Evolutionary conservation across 2,797 vertebrate genomes (phyloP).

Genomic region (Fratercula arctica): DNA sequence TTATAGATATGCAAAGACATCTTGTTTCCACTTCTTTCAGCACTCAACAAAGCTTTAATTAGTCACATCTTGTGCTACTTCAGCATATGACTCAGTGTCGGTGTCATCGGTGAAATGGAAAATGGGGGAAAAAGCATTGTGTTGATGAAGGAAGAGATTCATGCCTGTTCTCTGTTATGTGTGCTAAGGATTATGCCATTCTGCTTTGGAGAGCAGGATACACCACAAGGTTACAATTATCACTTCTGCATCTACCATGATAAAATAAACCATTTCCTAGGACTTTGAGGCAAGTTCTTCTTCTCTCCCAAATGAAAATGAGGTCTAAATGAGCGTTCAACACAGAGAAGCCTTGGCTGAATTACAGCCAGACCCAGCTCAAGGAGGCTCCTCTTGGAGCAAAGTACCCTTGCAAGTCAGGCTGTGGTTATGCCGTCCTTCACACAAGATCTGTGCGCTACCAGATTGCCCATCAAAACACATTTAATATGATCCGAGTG

Average conservation of each 20-base stretch:
- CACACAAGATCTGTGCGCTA: not conserved
- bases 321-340: not conserved
- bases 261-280: not conserved
- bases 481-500: not conserved
- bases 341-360: not conserved
- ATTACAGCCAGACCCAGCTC: not conserved
- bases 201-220: not conserved
- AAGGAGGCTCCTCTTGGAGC: not conserved
- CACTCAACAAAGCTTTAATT: slow-evolving; percentile 2
- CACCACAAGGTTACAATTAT: not conserved
- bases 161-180: accelerated
- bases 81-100: not conserved
- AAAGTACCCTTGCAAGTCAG: not conserved
- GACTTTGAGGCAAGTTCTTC: not conserved
- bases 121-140: not conserved
- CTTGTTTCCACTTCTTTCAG: not conserved
- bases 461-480: not conserved
- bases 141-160: not conserved
- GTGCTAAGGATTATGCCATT: not conserved
- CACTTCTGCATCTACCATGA: not conserved
- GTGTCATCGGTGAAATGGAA: not conserved
- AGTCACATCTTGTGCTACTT: not conserved
- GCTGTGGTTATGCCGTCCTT: not conserved
- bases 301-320: not conserved
- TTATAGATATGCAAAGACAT: not conserved